phyloP scores from a whole-genome alignment of 64 coral and sea anemone genomes.

The Montipora foliosa region DNA sequence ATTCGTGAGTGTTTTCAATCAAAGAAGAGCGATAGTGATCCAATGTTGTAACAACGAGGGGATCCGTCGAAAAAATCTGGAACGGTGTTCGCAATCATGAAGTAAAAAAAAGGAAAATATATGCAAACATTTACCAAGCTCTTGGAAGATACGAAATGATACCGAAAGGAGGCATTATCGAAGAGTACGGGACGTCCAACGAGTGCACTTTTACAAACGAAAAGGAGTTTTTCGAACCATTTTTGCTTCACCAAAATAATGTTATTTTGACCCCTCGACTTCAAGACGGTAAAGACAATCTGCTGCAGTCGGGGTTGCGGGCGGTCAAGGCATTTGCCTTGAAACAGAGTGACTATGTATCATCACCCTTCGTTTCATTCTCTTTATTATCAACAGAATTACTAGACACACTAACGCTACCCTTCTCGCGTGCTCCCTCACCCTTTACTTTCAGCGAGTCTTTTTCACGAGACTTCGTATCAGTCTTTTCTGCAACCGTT shows the following conservation, averaged over 20 bases:
- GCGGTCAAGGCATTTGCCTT: constrained; percentile 2
- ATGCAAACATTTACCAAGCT: not conserved
- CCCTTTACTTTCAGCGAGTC: constrained; percentile 21
- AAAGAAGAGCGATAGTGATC: not conserved
- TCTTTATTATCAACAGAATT: constrained; percentile 49
- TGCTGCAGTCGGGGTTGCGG: not conserved
- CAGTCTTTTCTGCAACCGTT: constrained; percentile 20
- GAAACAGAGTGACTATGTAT: constrained; percentile 44
- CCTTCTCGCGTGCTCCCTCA: not conserved
- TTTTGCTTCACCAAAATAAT: not conserved
- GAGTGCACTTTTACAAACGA: not conserved
- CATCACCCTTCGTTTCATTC: constrained; percentile 60
- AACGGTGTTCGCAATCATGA: not conserved
- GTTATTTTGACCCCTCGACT: not conserved
- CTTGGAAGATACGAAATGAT: not conserved
- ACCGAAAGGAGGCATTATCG: not conserved
- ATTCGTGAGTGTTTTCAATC: not conserved
- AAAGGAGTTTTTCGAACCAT: not conserved
- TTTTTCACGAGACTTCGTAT: constrained; percentile 14
- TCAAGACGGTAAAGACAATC: not conserved
- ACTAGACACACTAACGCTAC: constrained; percentile 40
- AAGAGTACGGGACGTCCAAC: not conserved
- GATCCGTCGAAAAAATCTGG: not conserved
- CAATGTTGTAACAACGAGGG: not conserved
- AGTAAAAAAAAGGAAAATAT: not conserved